These are phyloP conservation scores for Nomada flava DNA, from an alignment of 2,888 invertebrate genomes.

Conservation along the genomic window DNA sequence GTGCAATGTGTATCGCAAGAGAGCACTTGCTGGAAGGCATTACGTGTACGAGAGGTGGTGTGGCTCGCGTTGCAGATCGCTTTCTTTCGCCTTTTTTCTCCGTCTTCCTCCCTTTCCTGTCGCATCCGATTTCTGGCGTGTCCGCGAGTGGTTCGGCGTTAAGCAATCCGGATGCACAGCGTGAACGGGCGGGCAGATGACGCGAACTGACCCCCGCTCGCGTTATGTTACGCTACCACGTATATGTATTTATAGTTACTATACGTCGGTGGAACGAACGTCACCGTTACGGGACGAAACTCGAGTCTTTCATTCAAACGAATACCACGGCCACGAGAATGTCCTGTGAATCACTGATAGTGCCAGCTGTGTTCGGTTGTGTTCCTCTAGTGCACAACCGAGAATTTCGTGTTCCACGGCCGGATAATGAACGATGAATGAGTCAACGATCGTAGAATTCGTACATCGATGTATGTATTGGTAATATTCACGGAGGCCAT, in stretches of 20 bases:
- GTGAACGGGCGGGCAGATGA: slow-evolving; percentile 32
- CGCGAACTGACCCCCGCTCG: slow-evolving; percentile 51
- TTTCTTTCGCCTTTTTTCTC: background rate
- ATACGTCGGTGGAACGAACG: slow-evolving; percentile 22
- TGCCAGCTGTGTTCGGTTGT: background rate
- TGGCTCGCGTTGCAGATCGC: slow-evolving; percentile 49
- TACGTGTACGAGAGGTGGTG: slow-evolving; percentile 49
- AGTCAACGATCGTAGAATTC: background rate
- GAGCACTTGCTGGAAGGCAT: slow-evolving; percentile 60
- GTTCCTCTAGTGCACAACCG: too few relatives aligned
- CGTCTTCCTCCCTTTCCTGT: slow-evolving; percentile 12
- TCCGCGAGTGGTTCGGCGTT: background rate
- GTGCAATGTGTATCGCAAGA: slow-evolving; percentile 72
- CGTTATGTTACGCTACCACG: slow-evolving; percentile 36
- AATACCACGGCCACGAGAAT: background rate
- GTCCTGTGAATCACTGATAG: slow-evolving; percentile 11
- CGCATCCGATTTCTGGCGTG: slow-evolving; percentile 6
- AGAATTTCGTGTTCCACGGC: background rate
- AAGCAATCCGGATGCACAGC: slow-evolving; percentile 22
- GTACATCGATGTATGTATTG: background rate
- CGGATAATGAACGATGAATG: background rate
- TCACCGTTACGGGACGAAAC: slow-evolving; percentile 26
- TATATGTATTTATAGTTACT: slow-evolving; percentile 48
- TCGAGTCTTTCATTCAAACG: slow-evolving; percentile 41
- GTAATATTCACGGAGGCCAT: background rate